Percentiles rank a stretch among this genome's conserved stretches.
phyloP scores from a whole-genome alignment of 1,140 invertebrate species.

The Lepidurus packardi region DNA sequence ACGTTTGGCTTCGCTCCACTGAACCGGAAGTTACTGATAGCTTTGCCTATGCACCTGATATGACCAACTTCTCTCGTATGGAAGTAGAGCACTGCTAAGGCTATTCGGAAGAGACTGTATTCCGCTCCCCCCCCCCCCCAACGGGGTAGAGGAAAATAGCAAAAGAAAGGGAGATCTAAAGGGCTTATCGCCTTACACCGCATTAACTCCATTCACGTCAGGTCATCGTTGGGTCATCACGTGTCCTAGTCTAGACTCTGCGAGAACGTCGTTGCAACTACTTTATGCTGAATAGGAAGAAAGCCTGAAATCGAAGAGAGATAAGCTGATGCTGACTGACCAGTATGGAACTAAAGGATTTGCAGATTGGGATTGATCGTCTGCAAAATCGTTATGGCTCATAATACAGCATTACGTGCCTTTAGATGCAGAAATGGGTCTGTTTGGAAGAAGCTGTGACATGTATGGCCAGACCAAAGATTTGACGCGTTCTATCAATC shows the following conservation, averaged over 20 bases:
- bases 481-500: background rate
- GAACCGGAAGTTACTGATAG: slow-evolving; percentile 21
- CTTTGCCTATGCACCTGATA: slow-evolving; percentile 16
- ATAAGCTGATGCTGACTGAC: background rate
- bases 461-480: background rate
- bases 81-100: background rate
- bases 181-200: slow-evolving; percentile 12
- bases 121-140: background rate
- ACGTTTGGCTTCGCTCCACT: slow-evolving; percentile 20
- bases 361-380: background rate
- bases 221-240: slow-evolving; percentile 12
- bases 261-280: background rate
- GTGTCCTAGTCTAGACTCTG: background rate
- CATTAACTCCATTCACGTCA: slow-evolving; percentile 18
- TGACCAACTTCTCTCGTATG: slow-evolving; percentile 8
- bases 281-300: background rate
- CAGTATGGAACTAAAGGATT: background rate
- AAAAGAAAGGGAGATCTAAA: background rate
- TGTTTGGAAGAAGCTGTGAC: too few relatives aligned
- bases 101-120: background rate
- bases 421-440: too few relatives aligned
- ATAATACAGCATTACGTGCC: too few relatives aligned
- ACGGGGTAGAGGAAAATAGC: background rate
- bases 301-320: background rate
- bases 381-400: too few relatives aligned